Evolutionary conservation across 2,113 vertebrate genomes (phyloP), one percentile per base, ranked within the genome.

Genomic region (Beaufortia kweichowensis): DNA sequence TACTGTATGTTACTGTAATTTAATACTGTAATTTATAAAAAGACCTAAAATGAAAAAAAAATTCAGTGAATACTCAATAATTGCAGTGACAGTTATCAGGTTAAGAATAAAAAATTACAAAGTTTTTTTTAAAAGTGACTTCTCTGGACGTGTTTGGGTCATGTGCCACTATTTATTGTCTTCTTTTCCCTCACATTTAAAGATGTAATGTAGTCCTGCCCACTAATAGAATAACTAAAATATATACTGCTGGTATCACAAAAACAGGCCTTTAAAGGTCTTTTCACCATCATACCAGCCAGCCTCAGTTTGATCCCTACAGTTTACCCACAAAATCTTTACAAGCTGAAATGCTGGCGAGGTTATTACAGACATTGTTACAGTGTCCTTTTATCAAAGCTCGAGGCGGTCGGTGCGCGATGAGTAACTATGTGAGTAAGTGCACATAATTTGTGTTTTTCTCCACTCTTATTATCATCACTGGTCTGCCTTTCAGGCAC

Each of bases 401-500:
- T 73, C 60, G 57, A 60, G 46, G 59, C 31, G 46, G 55, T 50
- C 46, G 29, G 55, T 56, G 61, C 6, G 62, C 33, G 59, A 46
- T 63, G 77, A 63, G 76, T 70, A 71, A 78, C 43, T 55, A 50
- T 55, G 29, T 71, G 76, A 78, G 76, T 71, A 71, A 78, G 76
- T 71, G 68, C 48, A 63, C 59, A 72, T 78, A 64, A 71, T 71
- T 72, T 71, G 53, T 48, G 68, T 43, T 70, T 79, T 57, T 64
- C 48, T 62, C 60, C 61, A 64, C 31, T 79, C 48, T 79, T 79
- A 73, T 79, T 65, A 79, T 63, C 68, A 56, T 56, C 48, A 56
- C 77, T 56, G 59, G 68, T 79, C 77, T 79, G 77, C 77, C 77
- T 79, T 79, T 79, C 77, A 79, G 68, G 77, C 64, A 57, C 31